phyloP scores from a whole-genome alignment of 2,113 vertebrate species.

The Phylloscopus trochilus region DNA sequence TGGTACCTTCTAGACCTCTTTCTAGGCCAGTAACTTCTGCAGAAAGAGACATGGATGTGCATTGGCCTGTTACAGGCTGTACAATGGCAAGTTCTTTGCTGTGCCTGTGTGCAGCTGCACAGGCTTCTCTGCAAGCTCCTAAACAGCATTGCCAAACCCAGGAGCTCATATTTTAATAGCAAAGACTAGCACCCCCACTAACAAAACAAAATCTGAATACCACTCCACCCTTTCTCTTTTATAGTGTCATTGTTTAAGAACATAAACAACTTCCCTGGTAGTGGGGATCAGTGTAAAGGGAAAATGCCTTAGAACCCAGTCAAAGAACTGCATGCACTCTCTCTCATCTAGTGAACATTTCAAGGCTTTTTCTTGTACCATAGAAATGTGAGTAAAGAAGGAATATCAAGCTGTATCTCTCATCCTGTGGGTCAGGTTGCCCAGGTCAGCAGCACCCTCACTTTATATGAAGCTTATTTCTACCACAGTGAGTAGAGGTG shows the following conservation, averaged over 20 bases:
- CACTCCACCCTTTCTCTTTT: slow-evolving; percentile 10
- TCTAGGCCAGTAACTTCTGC: not conserved
- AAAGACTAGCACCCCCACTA: not conserved
- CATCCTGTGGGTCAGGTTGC: not conserved
- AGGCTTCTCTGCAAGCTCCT: not conserved
- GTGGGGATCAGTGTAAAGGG: not conserved
- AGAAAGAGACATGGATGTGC: not conserved
- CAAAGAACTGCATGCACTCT: not conserved
- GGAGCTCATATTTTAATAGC: not conserved
- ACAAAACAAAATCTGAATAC: not conserved
- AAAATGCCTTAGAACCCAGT: not conserved
- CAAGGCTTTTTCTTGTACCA: not conserved
- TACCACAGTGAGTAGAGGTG: not conserved
- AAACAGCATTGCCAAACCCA: not conserved
- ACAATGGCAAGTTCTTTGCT: not conserved
- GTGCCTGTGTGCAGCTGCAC: not conserved
- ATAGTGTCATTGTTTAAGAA: not conserved
- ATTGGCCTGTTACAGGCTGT: not conserved
- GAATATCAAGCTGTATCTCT: not conserved
- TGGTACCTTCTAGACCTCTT: not conserved
- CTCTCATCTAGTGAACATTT: not conserved
- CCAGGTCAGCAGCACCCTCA: not conserved
- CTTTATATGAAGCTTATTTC: not conserved
- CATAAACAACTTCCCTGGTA: not conserved
- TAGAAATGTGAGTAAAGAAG: not conserved